Conservation (phyloP, 2,113 vertebrate species). For the Lepus timidus region DNA sequence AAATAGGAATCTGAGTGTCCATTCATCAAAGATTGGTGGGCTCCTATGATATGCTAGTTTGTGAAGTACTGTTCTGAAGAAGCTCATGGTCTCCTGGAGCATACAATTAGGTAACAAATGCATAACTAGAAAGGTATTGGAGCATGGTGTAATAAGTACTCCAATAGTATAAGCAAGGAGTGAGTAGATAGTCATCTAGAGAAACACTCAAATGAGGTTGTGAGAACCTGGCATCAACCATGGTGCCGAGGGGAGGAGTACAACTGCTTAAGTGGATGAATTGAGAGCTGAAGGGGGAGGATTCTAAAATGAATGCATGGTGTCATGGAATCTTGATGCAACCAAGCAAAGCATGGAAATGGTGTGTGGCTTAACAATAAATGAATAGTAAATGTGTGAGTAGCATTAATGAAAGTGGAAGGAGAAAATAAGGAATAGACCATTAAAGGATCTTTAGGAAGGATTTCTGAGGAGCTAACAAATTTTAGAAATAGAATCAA, state of each 20-base stretch:
- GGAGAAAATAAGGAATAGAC: not conserved
- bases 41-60: not conserved
- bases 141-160: not conserved
- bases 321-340: not conserved
- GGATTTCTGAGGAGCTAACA: not conserved
- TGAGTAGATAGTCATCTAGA: not conserved
- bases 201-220: not conserved
- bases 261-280: not conserved
- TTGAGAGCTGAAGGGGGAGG: not conserved
- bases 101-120: not conserved
- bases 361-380: rapidly evolving
- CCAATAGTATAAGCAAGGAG: not conserved
- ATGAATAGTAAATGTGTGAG: not conserved
- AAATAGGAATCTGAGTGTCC: conserved; percentile 3
- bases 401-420: not conserved
- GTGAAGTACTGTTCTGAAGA: not conserved
- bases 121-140: not conserved
- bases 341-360: not conserved
- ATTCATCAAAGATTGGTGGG: not conserved
- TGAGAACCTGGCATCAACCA: not conserved
- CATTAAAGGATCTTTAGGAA: not conserved
- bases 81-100: not conserved
- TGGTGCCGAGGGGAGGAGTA: not conserved
- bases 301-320: not conserved
- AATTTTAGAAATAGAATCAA: not conserved